A percentile compares a stretch with the other conserved stretches of the same genome.
Conservation (phyloP, 1,140 invertebrate species). For the Brachionus asplanchnoidis region DNA sequence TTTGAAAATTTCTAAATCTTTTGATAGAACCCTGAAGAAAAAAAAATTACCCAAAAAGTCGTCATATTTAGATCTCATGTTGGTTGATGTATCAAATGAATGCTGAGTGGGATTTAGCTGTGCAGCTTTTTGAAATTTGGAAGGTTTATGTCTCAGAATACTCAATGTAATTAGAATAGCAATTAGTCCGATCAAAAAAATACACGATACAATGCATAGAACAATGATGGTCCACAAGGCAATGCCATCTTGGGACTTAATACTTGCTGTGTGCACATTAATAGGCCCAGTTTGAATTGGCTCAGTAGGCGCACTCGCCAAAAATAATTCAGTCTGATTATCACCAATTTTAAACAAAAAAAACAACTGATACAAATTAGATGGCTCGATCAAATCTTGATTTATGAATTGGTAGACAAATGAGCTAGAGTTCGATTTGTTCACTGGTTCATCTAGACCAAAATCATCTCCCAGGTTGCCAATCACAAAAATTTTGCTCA, state of each 20-base stretch:
- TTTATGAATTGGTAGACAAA: neutral
- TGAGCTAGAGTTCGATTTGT: neutral
- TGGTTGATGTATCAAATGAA: neutral
- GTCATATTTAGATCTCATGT: conserved; percentile 1
- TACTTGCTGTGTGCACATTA: neutral
- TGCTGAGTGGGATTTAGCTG: neutral
- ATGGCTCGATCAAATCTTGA: neutral
- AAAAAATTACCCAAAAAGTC: conserved; percentile 11
- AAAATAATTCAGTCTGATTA: neutral
- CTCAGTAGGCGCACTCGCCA: neutral
- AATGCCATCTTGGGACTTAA: neutral
- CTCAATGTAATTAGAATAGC: neutral
- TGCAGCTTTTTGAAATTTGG: conserved; percentile 30
- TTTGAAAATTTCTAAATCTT: too few relatives aligned
- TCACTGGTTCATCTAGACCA: neutral
- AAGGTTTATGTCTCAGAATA: neutral
- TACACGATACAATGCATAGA: neutral
- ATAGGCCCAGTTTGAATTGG: neutral
- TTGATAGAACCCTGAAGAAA: neutral
- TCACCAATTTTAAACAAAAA: conserved; percentile 19
- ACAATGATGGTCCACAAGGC: conserved; percentile 15
- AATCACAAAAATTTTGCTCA: neutral
- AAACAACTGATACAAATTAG: conserved; percentile 17
- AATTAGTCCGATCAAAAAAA: conserved; percentile 1
- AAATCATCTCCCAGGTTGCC: neutral